Percentiles rank a stretch among this genome's conserved stretches.
Evolutionary conservation across 2,797 vertebrate species (phyloP).

Genomic region (Mus caroli): DNA sequence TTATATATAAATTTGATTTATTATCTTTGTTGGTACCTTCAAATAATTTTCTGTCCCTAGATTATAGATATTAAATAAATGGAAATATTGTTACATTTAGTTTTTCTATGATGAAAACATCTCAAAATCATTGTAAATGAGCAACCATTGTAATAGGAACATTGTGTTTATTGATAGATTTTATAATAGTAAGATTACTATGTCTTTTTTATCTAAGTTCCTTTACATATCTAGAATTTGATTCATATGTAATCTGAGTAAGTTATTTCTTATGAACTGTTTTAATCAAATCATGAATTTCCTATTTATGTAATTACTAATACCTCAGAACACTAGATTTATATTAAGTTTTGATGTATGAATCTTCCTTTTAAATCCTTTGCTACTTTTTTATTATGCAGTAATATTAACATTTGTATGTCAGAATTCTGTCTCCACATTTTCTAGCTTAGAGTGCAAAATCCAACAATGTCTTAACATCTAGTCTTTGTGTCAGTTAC

Average conservation of each 20-base stretch:
- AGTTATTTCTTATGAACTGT: neutral
- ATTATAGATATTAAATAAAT: slow-evolving; percentile 16
- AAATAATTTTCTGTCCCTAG: neutral
- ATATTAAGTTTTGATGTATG: slow-evolving; percentile 36
- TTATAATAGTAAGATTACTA: slow-evolving; percentile 18
- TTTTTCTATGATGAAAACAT: slow-evolving; percentile 34
- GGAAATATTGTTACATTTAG: slow-evolving; percentile 27
- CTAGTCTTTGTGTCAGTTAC: neutral
- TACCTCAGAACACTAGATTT: neutral
- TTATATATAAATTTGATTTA: slow-evolving; percentile 38
- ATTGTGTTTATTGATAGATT: slow-evolving; percentile 24
- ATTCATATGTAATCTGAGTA: neutral
- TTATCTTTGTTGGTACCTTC: slow-evolving; percentile 12
- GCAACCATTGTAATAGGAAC: neutral
- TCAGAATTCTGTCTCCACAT: slow-evolving; percentile 41
- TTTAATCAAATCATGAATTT: slow-evolving; percentile 40
- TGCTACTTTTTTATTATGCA: slow-evolving; percentile 13
- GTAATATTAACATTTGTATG: slow-evolving; percentile 37
- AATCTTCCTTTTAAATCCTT: slow-evolving; percentile 44
- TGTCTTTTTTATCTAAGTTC: neutral
- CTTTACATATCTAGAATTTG: slow-evolving; percentile 7
- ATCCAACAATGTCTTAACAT: neutral
- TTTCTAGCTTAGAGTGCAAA: neutral
- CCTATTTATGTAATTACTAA: slow-evolving; percentile 38
- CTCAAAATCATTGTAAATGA: slow-evolving; percentile 52